Conservation (phyloP, 2,888 invertebrate genomes). For the Gymnocheta viridis region DNA sequence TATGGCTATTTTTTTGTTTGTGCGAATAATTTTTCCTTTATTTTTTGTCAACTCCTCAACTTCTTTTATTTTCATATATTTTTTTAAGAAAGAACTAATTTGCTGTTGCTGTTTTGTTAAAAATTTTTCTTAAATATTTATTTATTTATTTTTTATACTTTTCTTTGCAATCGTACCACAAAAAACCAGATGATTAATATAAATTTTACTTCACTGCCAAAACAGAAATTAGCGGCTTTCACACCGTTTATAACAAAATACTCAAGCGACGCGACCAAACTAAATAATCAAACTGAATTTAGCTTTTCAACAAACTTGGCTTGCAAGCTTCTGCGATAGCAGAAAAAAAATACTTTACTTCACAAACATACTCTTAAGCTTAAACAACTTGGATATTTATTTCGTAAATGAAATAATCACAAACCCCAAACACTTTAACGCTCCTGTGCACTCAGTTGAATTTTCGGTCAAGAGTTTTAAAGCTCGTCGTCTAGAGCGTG, state of each 20-base stretch:
- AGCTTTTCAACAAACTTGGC: constrained; percentile 62
- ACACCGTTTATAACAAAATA: constrained; percentile 62
- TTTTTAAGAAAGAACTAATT: neutral
- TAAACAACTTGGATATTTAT: neutral
- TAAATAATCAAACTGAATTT: constrained; percentile 77
- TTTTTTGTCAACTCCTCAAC: neutral
- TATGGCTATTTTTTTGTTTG: neutral
- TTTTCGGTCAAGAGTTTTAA: constrained; percentile 30
- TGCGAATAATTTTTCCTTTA: neutral
- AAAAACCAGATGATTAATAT: constrained; percentile 66
- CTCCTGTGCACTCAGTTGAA: neutral
- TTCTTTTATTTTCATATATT: constrained; percentile 1
- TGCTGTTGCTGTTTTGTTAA: constrained; percentile 3
- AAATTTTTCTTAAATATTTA: constrained; percentile 29
- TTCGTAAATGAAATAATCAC: constrained; percentile 15
- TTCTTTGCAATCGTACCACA: constrained; percentile 56
- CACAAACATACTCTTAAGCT: constrained; percentile 16
- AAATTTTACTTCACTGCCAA: constrained; percentile 66
- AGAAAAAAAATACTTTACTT: constrained; percentile 1
- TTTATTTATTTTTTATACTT: neutral
- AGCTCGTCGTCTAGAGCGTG: constrained; percentile 7
- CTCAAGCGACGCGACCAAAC: constrained; percentile 74
- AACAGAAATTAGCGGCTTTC: constrained; percentile 67
- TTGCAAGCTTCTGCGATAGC: constrained; percentile 54
- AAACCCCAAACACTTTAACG: neutral